Base-by-base conservation (phyloP, 2,888 invertebrate species). In the Trilocha varians region DNA sequence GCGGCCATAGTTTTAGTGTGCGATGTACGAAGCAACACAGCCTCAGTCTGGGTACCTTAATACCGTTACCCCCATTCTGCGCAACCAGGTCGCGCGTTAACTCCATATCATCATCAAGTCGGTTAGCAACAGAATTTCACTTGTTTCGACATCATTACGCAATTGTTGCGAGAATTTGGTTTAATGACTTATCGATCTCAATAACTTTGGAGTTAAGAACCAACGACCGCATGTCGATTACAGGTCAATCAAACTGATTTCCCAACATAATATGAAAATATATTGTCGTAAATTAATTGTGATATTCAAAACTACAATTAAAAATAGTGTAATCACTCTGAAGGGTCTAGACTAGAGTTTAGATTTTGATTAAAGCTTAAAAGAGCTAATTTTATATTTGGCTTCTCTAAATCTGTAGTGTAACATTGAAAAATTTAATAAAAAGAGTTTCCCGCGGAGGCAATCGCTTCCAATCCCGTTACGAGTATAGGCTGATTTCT, bases 11-110 rank as follows among this genome's bases (percentile, higher is more conserved):
- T 68, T 67, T 70, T 25, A 25, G 25, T 25, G 2, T 25, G 25
- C 25, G 4, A 2, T 25, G 25, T 25, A 2, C 61, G 65, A 61
- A 55, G 58, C 60, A 55, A 58, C 53, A 52, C 55, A 45, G 47
- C 49, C 56, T 51, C 49, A 49, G 45, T 41, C 52, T 51, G 47
- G 53, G 56, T 47, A 48, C 45, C 53, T 46, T 57, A 67, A 65
- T 77, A 78, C 79, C 78, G 78, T 80, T 83, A 78, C 68, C 70
- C 63, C 53, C 53, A 61, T 71, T 77, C 73, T 69, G 70, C 68
- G 66, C 65, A 78, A 77, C 62, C 64, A 70, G 77, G 78, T 70
- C 78, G 65, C 52, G 53, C 53, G 61, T 69, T 63, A 71, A 65
- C 62, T 67, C 67, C 65, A 68, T 62, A 67, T 63, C 63, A 62